Evolutionary conservation across 2,888 invertebrate species (phyloP).

Genomic region (Macrophya alboannulata): DNA sequence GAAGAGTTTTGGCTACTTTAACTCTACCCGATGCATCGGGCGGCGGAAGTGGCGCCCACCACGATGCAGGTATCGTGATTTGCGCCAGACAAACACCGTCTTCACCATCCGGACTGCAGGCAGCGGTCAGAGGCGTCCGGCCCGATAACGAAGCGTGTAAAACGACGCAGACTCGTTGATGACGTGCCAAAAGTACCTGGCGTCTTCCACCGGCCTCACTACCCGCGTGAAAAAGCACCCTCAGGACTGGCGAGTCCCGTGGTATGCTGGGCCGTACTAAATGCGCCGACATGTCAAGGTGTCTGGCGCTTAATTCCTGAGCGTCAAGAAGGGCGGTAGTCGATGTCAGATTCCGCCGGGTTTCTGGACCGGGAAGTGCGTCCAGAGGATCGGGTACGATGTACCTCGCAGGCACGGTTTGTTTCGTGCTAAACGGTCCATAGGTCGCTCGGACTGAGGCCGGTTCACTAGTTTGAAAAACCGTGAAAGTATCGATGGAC

Average conservation of each 20-base stretch:
- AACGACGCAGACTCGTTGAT: conserved; percentile 91
- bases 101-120: conserved; percentile 96
- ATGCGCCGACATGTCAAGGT: conserved; percentile 96
- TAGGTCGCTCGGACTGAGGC: conserved; percentile 95
- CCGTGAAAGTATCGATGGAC: conserved; percentile 94
- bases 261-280: conserved; percentile 93
- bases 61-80: conserved; percentile 91
- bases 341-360: conserved; percentile 72
- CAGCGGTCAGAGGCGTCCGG: conserved; percentile 88
- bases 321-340: conserved; percentile 83
- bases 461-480: conserved; percentile 94
- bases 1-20: conserved; percentile 84
- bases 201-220: conserved; percentile 91
- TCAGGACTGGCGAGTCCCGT: conserved; percentile 94
- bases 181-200: conserved; percentile 83
- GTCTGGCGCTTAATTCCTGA: conserved; percentile 86
- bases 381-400: conserved; percentile 93
- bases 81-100: conserved; percentile 96
- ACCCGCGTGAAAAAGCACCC: conserved; percentile 96
- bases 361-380: conserved; percentile 80
- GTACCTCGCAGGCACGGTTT: conserved; percentile 95
- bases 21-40: conserved; percentile 81
- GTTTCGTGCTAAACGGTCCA: conserved; percentile 97
- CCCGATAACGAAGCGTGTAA: conserved; percentile 87
- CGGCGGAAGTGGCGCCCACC: conserved; percentile 92